These are phyloP conservation scores for Hemaris fuciformis DNA, from an alignment of 2,888 invertebrate species.

Conservation along the genomic window DNA sequence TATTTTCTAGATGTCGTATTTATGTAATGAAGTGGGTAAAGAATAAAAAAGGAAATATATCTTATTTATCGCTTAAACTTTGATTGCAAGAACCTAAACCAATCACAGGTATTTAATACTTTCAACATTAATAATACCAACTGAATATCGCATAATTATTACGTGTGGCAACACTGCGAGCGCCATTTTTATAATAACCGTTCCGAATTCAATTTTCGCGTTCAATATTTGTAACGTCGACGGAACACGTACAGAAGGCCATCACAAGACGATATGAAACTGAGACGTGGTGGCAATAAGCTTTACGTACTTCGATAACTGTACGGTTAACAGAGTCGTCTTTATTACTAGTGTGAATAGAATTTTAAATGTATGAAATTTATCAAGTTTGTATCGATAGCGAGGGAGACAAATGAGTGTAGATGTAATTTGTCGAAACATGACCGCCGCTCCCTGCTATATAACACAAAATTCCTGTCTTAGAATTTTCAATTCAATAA, in stretches of 20 bases:
- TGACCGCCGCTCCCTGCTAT: too few species aligned
- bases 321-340: not conserved
- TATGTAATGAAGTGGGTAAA: too few species aligned
- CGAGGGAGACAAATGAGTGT: too few species aligned
- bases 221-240: conserved; percentile 54
- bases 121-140: not conserved
- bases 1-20: too few species aligned
- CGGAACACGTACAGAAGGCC: conserved; percentile 38
- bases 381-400: too few species aligned
- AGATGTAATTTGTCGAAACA: too few species aligned
- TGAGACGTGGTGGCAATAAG: conserved; percentile 49
- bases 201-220: conserved; percentile 54
- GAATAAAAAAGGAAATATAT: too few species aligned
- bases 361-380: too few species aligned
- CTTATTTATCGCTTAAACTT: too few species aligned
- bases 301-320: conserved; percentile 16
- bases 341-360: not conserved
- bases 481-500: too few species aligned
- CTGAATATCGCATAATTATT: not conserved
- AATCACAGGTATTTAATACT: not conserved
- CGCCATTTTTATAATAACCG: conserved; percentile 43
- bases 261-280: conserved; percentile 47
- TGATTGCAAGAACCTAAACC: not conserved
- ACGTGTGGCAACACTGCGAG: conserved; percentile 7
- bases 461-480: too few species aligned